Conservation (phyloP, 2,888 invertebrate species). For the Chydorus sphaericus region DNA sequence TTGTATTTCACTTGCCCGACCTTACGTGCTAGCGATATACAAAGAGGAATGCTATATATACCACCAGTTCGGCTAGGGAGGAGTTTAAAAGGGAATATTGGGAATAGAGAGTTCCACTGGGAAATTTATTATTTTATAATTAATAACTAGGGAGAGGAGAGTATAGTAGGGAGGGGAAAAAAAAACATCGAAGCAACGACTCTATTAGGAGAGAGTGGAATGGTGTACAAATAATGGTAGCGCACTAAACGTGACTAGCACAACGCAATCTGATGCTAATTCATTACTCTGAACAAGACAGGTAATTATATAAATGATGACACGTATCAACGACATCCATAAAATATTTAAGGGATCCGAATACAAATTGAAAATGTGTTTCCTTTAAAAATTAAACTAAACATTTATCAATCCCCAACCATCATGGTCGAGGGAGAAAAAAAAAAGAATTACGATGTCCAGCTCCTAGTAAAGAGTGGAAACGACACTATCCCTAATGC, state of each 20-base stretch:
- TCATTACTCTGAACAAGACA: too few species aligned
- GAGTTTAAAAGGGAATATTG: too few species aligned
- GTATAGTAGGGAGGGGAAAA: not conserved
- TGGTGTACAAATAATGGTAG: slow-evolving; percentile 2
- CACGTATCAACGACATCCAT: slow-evolving; percentile 5
- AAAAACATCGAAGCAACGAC: slow-evolving; percentile 1
- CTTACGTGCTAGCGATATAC: slow-evolving; percentile 1
- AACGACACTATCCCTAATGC: slow-evolving; percentile 2
- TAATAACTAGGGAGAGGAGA: not conserved
- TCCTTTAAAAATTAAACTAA: slow-evolving; percentile 6
- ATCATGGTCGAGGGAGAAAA: too few species aligned
- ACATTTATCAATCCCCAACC: slow-evolving; percentile 4
- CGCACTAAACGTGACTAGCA: slow-evolving; percentile 6
- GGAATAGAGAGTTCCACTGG: too few species aligned
- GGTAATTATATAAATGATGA: too few species aligned
- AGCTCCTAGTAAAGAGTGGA: slow-evolving; percentile 5
- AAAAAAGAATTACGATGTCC: not conserved
- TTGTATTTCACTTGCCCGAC: slow-evolving; percentile 6
- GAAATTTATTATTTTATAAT: not conserved
- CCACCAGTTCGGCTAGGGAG: slow-evolving; percentile 1
- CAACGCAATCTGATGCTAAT: slow-evolving; percentile 3
- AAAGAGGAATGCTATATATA: slow-evolving; percentile 1
- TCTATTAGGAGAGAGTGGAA: slow-evolving; percentile 3
- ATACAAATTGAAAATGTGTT: not conserved
- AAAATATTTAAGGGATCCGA: slow-evolving; percentile 5